These are phyloP conservation scores for Percopsis omiscomaycus DNA, from an alignment of 2,797 vertebrate genomes.

Conservation along the genomic window DNA sequence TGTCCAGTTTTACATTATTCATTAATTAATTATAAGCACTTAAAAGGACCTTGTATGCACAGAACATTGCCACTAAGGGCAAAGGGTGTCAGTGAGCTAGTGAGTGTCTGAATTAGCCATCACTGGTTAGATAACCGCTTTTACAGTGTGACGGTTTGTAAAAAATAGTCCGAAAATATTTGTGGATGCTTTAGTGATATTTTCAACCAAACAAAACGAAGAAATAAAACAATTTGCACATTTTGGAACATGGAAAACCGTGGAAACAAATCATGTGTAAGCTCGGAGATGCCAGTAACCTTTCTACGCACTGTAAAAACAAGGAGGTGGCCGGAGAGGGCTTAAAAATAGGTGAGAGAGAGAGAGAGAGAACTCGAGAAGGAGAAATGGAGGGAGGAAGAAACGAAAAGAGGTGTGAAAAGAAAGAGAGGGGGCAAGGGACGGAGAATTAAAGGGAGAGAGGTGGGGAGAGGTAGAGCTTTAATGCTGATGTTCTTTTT, in stretches of 20 bases:
- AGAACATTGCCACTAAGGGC: constrained; percentile 30
- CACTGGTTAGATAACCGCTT: too few species aligned
- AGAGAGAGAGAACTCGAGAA: constrained; percentile 37
- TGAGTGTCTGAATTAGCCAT: too few species aligned
- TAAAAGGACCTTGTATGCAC: constrained; percentile 36
- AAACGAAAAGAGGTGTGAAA: background rate
- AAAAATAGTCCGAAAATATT: too few species aligned
- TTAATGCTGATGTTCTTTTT: constrained; percentile 74
- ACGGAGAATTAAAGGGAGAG: constrained; percentile 18
- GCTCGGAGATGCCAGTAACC: too few species aligned
- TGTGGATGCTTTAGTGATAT: too few species aligned
- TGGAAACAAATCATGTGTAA: background rate
- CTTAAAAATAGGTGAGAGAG: constrained; percentile 23
- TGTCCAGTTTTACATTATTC: constrained; percentile 35
- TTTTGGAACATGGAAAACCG: background rate
- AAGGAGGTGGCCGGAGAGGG: constrained; percentile 20
- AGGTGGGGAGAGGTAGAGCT: constrained; percentile 45
- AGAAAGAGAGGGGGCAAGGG: constrained; percentile 2
- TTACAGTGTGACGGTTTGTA: too few species aligned
- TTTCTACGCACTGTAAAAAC: constrained; percentile 15
- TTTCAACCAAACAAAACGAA: background rate
- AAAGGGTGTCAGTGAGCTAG: constrained; percentile 1
- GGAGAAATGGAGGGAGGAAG: background rate
- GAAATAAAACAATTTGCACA: background rate
- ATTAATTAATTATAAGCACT: constrained; percentile 63